phyloP scores from a whole-genome alignment of 2,797 vertebrate genomes.

The Pangasius mekongensis region DNA sequence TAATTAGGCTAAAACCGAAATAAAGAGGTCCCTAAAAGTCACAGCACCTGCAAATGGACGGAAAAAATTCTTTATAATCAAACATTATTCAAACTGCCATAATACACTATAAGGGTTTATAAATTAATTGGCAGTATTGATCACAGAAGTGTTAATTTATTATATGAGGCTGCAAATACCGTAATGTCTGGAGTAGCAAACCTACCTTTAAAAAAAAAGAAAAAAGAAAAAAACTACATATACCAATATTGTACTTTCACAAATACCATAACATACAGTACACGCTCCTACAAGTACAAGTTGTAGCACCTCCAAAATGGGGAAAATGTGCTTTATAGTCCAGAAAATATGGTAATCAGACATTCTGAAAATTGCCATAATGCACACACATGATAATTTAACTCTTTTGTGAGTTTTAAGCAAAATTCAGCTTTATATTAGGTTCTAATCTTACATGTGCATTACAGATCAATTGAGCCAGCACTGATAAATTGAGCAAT shows the following conservation, averaged over 20 bases:
- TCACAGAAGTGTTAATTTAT: background rate
- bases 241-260: background rate
- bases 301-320: background rate
- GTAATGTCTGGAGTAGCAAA: background rate
- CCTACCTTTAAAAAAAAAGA: background rate
- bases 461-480: too few relatives aligned
- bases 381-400: background rate
- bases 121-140: background rate
- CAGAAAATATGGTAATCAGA: background rate
- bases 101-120: background rate
- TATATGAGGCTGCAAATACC: background rate
- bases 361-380: background rate
- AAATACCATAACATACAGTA: background rate
- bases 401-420: background rate
- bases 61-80: too few relatives aligned
- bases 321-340: background rate
- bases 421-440: background rate
- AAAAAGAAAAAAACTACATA: background rate
- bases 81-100: background rate
- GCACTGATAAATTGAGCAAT: background rate
- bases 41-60: background rate
- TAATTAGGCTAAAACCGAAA: background rate
- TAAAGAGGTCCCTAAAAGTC: background rate
- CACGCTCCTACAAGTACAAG: background rate
- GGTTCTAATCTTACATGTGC: background rate